Evolutionary conservation across 1,140 invertebrate species (phyloP).

Genomic region (Papilio polyxenes): DNA sequence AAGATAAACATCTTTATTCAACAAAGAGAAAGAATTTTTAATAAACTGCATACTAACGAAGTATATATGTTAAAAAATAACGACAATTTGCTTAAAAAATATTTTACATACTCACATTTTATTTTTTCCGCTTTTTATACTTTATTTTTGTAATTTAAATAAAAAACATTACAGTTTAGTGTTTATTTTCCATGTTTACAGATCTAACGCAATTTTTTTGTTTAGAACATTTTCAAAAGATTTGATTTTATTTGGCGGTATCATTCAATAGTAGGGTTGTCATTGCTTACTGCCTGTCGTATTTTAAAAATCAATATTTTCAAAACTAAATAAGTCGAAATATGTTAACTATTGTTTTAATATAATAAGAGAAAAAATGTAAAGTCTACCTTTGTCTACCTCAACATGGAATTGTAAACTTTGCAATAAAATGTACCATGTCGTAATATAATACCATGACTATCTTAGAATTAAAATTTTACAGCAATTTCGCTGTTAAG

Average conservation of each 20-base stretch:
- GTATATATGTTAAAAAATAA: no score
- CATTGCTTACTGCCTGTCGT: neutral
- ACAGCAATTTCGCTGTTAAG: no score
- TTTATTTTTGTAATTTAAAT: constrained; percentile 6
- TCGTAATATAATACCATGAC: no score
- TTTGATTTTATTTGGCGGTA: neutral
- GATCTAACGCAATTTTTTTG: neutral
- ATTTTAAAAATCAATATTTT: neutral
- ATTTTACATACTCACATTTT: neutral
- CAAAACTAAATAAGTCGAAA: neutral
- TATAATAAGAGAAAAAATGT: neutral
- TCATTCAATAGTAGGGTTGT: neutral
- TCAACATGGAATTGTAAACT: neutral
- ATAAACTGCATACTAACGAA: no score
- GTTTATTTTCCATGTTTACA: constrained; percentile 1
- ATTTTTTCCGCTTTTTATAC: constrained; percentile 5
- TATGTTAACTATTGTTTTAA: neutral
- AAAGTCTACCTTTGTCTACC: no score
- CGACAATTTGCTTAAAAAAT: no score
- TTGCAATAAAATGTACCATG: no score
- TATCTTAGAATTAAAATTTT: no score
- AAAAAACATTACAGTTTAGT: neutral
- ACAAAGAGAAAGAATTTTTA: no score
- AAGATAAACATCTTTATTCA: no score
- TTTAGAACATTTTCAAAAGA: neutral